These are phyloP conservation scores for Anas platyrhynchos DNA, from an alignment of 2,113 vertebrate genomes.

Conservation along the genomic window DNA sequence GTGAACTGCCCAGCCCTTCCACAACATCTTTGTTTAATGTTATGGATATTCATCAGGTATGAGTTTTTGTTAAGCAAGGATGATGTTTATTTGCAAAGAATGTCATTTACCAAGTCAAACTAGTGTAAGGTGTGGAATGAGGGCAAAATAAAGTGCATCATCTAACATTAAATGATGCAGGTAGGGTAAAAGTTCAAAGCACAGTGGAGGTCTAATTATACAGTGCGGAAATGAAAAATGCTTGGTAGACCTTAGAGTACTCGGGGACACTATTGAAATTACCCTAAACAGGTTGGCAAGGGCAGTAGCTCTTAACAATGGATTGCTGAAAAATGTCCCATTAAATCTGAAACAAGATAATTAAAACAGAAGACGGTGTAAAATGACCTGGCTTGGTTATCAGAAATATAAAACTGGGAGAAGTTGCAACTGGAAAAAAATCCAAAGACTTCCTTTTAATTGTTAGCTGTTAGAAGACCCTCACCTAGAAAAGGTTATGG, in stretches of 20 bases:
- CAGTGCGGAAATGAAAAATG: background rate
- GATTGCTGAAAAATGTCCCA: background rate
- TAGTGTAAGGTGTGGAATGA: background rate
- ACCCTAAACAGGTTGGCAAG: background rate
- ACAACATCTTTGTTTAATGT: background rate
- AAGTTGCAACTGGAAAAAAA: background rate
- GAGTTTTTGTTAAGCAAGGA: background rate
- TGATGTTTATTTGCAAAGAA: background rate
- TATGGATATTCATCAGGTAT: background rate
- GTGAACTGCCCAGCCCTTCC: background rate
- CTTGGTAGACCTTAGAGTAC: rapidly evolving
- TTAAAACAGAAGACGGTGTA: background rate
- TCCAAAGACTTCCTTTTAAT: background rate
- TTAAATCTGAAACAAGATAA: background rate
- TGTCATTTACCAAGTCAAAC: background rate
- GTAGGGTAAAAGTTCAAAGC: background rate
- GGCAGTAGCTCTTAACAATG: background rate
- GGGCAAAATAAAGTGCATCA: background rate
- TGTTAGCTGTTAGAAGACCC: background rate
- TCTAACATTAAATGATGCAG: background rate
- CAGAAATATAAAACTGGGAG: background rate
- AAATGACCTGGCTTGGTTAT: background rate
- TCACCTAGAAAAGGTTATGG: rapidly evolving
- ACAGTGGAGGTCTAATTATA: background rate
- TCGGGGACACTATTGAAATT: background rate